These are phyloP conservation scores for Akabosia matsudoensis DNA, from an alignment of 1,140 invertebrate species.

Conservation along the genomic window DNA sequence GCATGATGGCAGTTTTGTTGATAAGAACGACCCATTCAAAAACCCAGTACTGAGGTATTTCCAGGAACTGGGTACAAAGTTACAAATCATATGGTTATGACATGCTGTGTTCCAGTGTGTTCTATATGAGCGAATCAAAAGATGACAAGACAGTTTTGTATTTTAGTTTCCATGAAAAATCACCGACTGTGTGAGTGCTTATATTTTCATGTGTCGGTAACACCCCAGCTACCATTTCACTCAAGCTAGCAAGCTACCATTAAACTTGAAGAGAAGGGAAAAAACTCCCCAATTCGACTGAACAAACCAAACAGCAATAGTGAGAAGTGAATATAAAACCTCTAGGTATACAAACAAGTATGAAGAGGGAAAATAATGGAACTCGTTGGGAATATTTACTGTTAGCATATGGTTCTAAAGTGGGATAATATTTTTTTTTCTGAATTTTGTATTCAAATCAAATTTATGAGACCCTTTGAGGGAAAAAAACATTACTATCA, in stretches of 20 bases:
- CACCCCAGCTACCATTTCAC: background rate
- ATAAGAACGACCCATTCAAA: too few species aligned
- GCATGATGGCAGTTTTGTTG: too few species aligned
- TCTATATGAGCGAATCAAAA: too few species aligned
- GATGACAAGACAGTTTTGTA: slow-evolving; percentile 11
- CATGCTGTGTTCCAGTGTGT: background rate
- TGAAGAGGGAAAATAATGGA: background rate
- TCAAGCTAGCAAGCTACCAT: background rate
- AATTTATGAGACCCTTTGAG: slow-evolving; percentile 16
- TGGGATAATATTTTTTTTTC: background rate
- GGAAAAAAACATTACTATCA: too few species aligned
- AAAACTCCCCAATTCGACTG: too few species aligned
- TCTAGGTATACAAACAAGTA: background rate
- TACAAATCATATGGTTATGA: slow-evolving; percentile 12
- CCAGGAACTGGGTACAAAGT: slow-evolving; percentile 14
- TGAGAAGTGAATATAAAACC: too few species aligned
- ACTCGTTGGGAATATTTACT: background rate
- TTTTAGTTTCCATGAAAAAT: slow-evolving; percentile 11
- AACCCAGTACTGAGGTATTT: background rate
- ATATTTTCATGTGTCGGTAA: background rate
- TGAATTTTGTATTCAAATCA: slow-evolving; percentile 1
- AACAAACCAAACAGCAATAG: too few species aligned
- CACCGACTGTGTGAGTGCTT: background rate
- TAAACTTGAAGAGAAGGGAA: too few species aligned
- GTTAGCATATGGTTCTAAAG: background rate